Conservation (phyloP, 2,113 vertebrate species). For the Turdus rufiventris region DNA sequence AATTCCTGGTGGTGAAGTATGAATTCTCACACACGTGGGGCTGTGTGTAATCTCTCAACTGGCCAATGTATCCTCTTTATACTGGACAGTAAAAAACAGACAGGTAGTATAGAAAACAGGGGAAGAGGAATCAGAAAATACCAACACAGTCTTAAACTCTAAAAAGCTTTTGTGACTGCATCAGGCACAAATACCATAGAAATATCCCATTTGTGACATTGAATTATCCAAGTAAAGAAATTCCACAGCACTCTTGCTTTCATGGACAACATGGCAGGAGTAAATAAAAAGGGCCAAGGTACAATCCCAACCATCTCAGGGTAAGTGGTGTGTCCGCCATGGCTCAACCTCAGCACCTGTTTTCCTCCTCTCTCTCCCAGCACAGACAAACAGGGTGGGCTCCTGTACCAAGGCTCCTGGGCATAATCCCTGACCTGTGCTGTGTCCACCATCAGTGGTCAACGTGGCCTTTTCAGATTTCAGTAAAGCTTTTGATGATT, state of each 20-base stretch:
- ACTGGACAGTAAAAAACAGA: background rate
- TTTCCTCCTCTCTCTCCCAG: background rate
- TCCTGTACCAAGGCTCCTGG: fast-evolving
- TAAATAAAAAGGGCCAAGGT: background rate
- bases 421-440: background rate
- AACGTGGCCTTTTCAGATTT: background rate
- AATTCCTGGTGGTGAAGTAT: background rate
- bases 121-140: background rate
- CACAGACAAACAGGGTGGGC: no score
- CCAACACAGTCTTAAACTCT: background rate
- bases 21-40: background rate
- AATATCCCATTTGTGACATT: background rate
- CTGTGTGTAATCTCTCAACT: background rate
- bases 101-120: background rate
- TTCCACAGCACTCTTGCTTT: background rate
- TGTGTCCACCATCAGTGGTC: background rate
- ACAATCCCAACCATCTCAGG: fast-evolving
- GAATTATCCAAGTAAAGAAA: background rate
- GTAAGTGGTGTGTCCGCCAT: background rate
- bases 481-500: background rate
- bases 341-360: background rate
- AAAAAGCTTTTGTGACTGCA: background rate
- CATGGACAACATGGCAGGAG: background rate
- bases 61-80: background rate
- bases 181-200: background rate